Evolutionary conservation across 2,797 vertebrate genomes (phyloP).

Genomic region (Eupleurogrammus muticus): DNA sequence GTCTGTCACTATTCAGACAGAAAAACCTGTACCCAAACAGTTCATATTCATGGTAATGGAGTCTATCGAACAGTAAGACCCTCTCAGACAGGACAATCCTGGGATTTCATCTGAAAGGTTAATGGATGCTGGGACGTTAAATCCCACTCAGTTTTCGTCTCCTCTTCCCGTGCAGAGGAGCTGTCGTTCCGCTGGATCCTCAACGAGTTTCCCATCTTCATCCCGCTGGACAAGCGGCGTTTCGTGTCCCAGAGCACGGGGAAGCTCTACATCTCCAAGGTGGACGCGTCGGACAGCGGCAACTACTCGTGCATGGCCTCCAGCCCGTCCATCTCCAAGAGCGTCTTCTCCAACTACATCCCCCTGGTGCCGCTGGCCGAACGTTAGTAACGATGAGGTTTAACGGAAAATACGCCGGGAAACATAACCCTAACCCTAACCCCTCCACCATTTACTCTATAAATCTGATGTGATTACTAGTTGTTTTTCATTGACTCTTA

Average conservation of each 20-base stretch:
- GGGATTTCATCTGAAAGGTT: conserved; percentile 63
- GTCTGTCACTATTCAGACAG: conserved; percentile 5
- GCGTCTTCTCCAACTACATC: conserved; percentile 99
- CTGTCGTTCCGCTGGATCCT: conserved; percentile 98
- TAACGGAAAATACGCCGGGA: no score
- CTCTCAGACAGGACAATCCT: conserved; percentile 37
- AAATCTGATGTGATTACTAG: no score
- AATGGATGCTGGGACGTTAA: conserved; percentile 62
- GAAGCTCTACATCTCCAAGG: conserved; percentile 97
- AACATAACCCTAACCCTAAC: no score
- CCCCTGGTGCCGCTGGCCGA: conserved; percentile 91
- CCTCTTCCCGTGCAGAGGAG: conserved; percentile 82
- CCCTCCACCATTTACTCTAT: no score
- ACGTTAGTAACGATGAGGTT: conserved; percentile 90
- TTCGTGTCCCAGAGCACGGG: conserved; percentile 96
- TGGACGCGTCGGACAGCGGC: conserved; percentile 91
- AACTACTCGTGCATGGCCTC: conserved; percentile 98
- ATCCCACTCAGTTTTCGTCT: conserved; percentile 30
- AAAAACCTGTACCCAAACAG: conserved; percentile 18
- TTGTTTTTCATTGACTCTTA: no score
- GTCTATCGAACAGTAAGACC: conserved; percentile 35
- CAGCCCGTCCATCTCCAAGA: conserved; percentile 95
- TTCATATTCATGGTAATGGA: conserved; percentile 56
- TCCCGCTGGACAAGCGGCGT: conserved; percentile 90
- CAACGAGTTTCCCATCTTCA: conserved; percentile 96